Conservation (phyloP, 2,888 invertebrate genomes). For the Perdita meconis region DNA sequence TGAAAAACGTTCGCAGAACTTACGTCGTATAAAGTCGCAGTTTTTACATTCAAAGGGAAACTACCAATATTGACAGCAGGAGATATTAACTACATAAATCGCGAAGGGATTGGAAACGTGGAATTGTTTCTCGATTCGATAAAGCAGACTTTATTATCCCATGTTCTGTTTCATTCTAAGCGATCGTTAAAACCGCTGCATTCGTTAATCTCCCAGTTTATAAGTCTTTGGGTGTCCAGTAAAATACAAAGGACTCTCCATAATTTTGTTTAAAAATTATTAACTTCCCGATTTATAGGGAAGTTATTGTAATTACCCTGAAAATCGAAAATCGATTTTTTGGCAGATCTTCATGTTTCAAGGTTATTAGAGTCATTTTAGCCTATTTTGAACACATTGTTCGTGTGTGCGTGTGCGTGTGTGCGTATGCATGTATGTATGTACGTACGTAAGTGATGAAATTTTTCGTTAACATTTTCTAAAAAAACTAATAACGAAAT, state of each 20-base stretch:
- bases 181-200: neutral
- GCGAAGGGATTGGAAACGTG: slow-evolving; percentile 20
- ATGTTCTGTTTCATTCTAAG: neutral
- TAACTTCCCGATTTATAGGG: too few species aligned
- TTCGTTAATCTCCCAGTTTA: neutral
- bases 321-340: too few species aligned
- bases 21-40: slow-evolving; percentile 32
- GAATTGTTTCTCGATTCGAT: slow-evolving; percentile 21
- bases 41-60: slow-evolving; percentile 23
- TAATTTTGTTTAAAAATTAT: neutral
- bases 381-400: too few species aligned
- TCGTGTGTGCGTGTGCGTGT: too few species aligned
- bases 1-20: slow-evolving; percentile 53
- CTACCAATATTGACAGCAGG: slow-evolving; percentile 42
- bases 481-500: too few species aligned
- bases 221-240: neutral
- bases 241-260: neutral
- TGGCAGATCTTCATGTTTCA: too few species aligned
- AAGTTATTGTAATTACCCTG: too few species aligned
- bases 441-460: too few species aligned
- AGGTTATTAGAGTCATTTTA: too few species aligned
- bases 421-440: too few species aligned
- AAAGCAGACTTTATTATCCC: slow-evolving; percentile 10
- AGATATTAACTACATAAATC: slow-evolving; percentile 47
- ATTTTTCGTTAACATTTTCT: too few species aligned